Base-by-base conservation (phyloP, 2,113 vertebrate species). In the Otolemur garnettii region DNA sequence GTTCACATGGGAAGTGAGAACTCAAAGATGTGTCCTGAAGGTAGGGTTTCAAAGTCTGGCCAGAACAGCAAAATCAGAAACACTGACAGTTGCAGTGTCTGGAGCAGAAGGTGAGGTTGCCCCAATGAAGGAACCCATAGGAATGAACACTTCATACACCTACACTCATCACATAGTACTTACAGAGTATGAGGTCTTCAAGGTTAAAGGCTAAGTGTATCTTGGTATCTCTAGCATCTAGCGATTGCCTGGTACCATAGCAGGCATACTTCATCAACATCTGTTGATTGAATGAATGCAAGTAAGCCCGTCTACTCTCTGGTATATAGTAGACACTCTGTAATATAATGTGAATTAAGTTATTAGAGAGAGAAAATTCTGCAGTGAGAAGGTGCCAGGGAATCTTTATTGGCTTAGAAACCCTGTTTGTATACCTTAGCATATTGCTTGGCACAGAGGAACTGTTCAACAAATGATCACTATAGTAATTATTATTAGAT, bases 401-500 rank as follows among this genome's bases (percentile, higher is more conserved):
- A 87, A 72, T 86, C 57, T 42, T 83, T 89, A n/a, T 55, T 77
- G 72, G 57, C 92, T 78, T 85, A 45, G 69, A 82, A 93, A 62
- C 13, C 2, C 35, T 81, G 35, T 59, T 79, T 68, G n/a, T 68
- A 82, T 30, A 28, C 28, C 68, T 79, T 57, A 88, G 60, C n/a
- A 77, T 86, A 60, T 53, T 89, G 26, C 62, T 74, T 93, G 53
- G 64, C 83, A 87, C 64, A 85, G 72, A 94, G 62, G 57, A 88
- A 35, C 82, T 77, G 72, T 87, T 97, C 83, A 94, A 33, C 26
- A 78, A 79, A 55, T 69, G 80, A 55, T 91, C 82, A 81, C 55
- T 60, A 7, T 84, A n/a, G 33, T 79, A 89, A 95, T 89, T 85
- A 74, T 69, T 83, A 75, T 93, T 91, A 85, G 57, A 74, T 7